Evolutionary conservation across 2,888 invertebrate species (phyloP), one percentile per base, ranked within the genome.

Genomic region (Zeuzera pyrina): DNA sequence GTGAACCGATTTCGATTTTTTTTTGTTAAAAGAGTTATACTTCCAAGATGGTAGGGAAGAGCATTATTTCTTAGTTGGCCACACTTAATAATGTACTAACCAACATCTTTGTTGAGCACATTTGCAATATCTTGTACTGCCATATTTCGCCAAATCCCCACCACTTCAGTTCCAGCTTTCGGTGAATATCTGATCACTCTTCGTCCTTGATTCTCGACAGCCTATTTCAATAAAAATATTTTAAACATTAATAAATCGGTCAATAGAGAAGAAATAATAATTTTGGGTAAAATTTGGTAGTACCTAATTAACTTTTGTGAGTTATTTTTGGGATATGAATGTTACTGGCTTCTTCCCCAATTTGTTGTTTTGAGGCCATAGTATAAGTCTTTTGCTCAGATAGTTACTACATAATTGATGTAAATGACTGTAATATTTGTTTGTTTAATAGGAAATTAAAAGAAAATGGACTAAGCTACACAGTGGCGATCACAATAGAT

Each of bases 91-190:
- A n/a, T n/a, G n/a, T n/a, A 30, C 39, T 71, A 73, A 88, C 91
- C 89, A 40, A 89, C 52, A 57, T 89, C 84, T 58, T 87, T 88
- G 2, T 84, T 69, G 15, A 92, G 55, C 0, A 88, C 84, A 29
- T 78, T 56, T 0, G 94, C 91, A 33, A 97, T 63, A 50, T 96
- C 91, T 14, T 64, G 57, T 0, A 95, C 89, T 0, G 93, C 93
- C 87, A 96, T 95, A 52, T 91, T 87, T 27, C 87, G 76, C 93
- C 94, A 94, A 39, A 95, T 84, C 29, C 89, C 88, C 0, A 93
- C 72, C 1, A 89, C 77, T 52, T 85, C 85, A 0, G 67, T 48
- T 23, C 71, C 68, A 3, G 79, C 60, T 64, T 89, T 89, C 1
- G 86, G 86, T 6, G 86, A 64, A 56, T 87, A 90, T 60, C 87